Evolutionary conservation across 1,140 invertebrate genomes (phyloP).

Genomic region (Brachionus rotundiformis): DNA sequence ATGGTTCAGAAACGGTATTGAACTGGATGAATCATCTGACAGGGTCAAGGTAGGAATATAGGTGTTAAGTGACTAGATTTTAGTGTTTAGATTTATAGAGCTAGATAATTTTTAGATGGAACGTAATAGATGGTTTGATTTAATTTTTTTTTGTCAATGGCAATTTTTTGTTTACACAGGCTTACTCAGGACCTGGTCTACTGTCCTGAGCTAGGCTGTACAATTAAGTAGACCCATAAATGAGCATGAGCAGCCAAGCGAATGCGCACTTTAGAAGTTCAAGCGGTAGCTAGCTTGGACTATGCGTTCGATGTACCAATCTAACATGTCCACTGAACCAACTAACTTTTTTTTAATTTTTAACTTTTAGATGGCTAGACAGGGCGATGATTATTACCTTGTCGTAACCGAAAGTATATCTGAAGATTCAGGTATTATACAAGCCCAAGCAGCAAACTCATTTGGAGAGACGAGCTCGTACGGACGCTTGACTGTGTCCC

Average conservation of each 20-base stretch:
- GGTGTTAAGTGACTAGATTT: conserved; percentile 11
- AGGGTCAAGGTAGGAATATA: conserved; percentile 32
- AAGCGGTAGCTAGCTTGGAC: conserved; percentile 37
- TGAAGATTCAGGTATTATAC: conserved; percentile 46
- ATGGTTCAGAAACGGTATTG: conserved; percentile 58
- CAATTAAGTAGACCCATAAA: background rate
- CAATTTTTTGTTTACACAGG: background rate
- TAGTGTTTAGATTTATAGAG: conserved; percentile 10
- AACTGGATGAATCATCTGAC: background rate
- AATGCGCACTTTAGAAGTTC: conserved; percentile 36
- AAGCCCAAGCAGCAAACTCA: background rate
- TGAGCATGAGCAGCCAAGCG: background rate
- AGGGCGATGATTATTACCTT: conserved; percentile 52
- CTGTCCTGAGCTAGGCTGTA: background rate
- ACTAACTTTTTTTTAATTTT: background rate
- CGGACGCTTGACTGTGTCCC: conserved; percentile 31
- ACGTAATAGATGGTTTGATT: conserved; percentile 17
- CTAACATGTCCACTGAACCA: background rate
- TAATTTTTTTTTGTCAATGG: background rate
- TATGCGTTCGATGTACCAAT: background rate
- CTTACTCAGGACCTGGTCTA: background rate
- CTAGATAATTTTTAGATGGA: background rate
- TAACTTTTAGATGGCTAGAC: conserved; percentile 47
- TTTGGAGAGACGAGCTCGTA: conserved; percentile 41
- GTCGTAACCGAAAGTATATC: conserved; percentile 45